Evolutionary conservation across 2,113 vertebrate genomes (phyloP).

Genomic region (Scortum barcoo): DNA sequence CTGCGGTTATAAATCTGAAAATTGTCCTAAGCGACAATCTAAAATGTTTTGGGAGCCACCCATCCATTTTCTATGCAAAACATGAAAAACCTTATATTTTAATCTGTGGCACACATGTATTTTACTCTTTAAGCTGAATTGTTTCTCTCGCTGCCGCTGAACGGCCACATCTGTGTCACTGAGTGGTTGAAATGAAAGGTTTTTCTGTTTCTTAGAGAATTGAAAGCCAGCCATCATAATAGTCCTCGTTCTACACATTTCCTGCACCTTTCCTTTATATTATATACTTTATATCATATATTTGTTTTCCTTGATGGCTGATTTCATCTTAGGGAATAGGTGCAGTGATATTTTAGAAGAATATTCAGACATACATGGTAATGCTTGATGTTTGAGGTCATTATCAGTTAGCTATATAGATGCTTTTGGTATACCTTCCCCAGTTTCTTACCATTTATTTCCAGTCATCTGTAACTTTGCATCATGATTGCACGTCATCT

Average conservation of each 20-base stretch:
- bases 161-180: slow-evolving; percentile 26
- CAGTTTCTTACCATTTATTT: background rate
- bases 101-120: slow-evolving; percentile 40
- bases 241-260: slow-evolving; percentile 23
- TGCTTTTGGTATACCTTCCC: slow-evolving; percentile 36
- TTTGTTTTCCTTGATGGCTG: background rate
- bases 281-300: background rate
- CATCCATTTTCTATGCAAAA: slow-evolving; percentile 47
- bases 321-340: background rate
- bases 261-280: background rate
- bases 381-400: slow-evolving; percentile 1
- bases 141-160: slow-evolving; percentile 6
- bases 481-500: slow-evolving; percentile 22
- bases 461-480: slow-evolving; percentile 43
- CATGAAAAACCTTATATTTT: slow-evolving; percentile 19
- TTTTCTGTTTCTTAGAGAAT: slow-evolving; percentile 13
- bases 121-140: too few relatives aligned
- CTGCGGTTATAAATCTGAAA: background rate
- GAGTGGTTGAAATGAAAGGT: slow-evolving; percentile 10
- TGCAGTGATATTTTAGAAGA: background rate
- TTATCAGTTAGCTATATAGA: slow-evolving; percentile 18
- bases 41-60: background rate
- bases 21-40: background rate
- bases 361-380: background rate
- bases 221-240: slow-evolving; percentile 16